phyloP scores from a whole-genome alignment of 2,888 invertebrate species.

The Bimastos eiseni region DNA sequence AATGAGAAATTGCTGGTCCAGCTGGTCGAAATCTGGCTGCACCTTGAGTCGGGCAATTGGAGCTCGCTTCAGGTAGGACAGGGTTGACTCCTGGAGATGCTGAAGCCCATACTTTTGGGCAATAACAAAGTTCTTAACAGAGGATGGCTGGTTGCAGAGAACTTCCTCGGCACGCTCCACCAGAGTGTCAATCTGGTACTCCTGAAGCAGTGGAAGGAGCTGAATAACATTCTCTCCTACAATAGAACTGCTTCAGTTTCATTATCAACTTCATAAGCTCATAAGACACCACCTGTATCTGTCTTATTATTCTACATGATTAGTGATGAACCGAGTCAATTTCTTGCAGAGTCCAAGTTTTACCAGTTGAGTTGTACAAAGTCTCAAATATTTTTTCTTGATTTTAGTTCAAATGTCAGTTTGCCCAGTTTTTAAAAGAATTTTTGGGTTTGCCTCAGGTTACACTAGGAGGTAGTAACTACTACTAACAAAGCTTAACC shows the following conservation, averaged over 20 bases:
- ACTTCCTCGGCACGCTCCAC: conserved; percentile 43
- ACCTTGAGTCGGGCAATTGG: conserved; percentile 41
- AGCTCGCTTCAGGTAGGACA: conserved; percentile 44
- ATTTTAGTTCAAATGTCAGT: too few relatives aligned
- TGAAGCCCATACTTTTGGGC: conserved; percentile 42
- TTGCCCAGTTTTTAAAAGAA: too few relatives aligned
- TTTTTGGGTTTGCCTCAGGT: too few relatives aligned
- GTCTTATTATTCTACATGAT: background rate
- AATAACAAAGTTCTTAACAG: conserved; percentile 44
- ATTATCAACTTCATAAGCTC: background rate
- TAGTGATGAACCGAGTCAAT: too few relatives aligned
- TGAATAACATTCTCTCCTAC: conserved; percentile 42
- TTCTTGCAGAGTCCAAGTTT: too few relatives aligned
- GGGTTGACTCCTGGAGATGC: conserved; percentile 42
- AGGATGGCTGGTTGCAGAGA: conserved; percentile 43
- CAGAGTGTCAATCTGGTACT: conserved; percentile 46
- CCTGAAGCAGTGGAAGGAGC: conserved; percentile 44
- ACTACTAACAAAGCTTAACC: too few relatives aligned
- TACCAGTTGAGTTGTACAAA: too few relatives aligned
- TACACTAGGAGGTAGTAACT: too few relatives aligned
- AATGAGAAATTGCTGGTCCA: conserved; percentile 40
- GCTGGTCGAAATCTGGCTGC: conserved; percentile 43
- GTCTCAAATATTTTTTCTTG: too few relatives aligned
- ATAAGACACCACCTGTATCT: background rate
- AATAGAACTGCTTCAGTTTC: conserved; percentile 25